These are phyloP conservation scores for Cataglyphis albicans DNA, from an alignment of 2,888 invertebrate species.

Conservation along the genomic window DNA sequence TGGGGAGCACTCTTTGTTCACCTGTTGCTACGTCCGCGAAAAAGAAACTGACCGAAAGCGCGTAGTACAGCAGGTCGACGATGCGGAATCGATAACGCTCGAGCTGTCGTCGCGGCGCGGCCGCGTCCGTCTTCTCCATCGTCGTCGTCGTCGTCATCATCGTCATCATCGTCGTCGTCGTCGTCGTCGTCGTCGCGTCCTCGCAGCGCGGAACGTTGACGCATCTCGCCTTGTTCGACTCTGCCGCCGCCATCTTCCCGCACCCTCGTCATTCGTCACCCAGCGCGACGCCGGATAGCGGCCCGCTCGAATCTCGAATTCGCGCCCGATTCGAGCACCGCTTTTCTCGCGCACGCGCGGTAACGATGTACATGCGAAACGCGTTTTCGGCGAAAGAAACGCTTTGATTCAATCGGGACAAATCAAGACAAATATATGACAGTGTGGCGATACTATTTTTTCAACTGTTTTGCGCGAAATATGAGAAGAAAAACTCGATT, in stretches of 20 bases:
- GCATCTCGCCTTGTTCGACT: conserved; percentile 77
- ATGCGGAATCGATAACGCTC: conserved; percentile 74
- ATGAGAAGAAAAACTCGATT: not conserved
- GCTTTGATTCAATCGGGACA: not conserved
- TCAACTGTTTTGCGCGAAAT: too few species aligned
- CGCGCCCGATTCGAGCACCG: not conserved
- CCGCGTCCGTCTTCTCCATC: conserved; percentile 61
- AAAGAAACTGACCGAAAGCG: conserved; percentile 88
- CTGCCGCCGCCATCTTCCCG: conserved; percentile 78
- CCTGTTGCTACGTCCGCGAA: conserved; percentile 88
- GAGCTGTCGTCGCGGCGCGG: conserved; percentile 68
- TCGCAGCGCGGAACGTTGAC: conserved; percentile 70
- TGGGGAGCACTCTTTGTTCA: conserved; percentile 76
- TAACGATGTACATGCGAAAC: not conserved
- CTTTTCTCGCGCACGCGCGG: not conserved
- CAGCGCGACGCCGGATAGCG: conserved; percentile 47
- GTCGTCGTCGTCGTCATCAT: conserved; percentile 67
- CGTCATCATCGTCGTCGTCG: conserved; percentile 62
- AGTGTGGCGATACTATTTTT: not conserved
- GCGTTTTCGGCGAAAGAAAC: too few species aligned
- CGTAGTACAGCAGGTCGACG: conserved; percentile 76
- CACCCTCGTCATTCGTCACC: conserved; percentile 20
- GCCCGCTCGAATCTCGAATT: conserved; percentile 2
- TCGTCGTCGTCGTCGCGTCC: conserved; percentile 59
- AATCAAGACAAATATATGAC: not conserved